Evolutionary conservation across 2,113 vertebrate genomes (phyloP), one percentile per base, ranked within the genome.

Genomic region (Emberiza fucata): DNA sequence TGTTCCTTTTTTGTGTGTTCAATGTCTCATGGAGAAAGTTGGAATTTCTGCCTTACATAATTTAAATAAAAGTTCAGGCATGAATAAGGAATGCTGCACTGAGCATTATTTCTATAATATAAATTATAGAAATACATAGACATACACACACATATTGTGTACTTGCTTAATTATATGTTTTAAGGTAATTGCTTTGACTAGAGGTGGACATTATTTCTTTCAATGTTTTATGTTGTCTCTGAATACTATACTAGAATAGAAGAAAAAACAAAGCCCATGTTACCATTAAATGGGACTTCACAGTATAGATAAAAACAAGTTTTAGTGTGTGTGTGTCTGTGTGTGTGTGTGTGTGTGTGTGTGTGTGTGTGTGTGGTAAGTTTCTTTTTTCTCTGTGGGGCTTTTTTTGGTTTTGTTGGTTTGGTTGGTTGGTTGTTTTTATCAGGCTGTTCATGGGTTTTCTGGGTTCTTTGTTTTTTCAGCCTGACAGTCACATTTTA

Each of bases 401-500:
- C 2, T 28, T 60, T 71, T 29, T 2, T 45, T 42, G 8, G 4
- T 33, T 54, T 19, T 19, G 6, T 60, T 60, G 7, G 3, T 42
- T 53, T 53, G 51, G 44, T 45, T n/a, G 9, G 21, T 24, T 57
- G 6, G 4, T 22, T 63, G 23, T 16, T 70, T 61, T 76, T 31
- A 8, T 69, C 11, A 11, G 19, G 12, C 6, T 44, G 8, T 22
- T 63, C 31, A 25, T 33, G 8, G 5, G 5, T 44, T 70, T 70
- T 28, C 29, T 0, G 0, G 4, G 8, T 37, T 53, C 40, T 40
- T 61, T 29, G 3, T 66, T 63, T 75, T 29, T 56, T 16, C 9
- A 90, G 39, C 25, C 54, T 97, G 95, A 95, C 94, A 95, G 79
- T 92, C 88, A 95, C 33, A 95, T 79, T 97, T 98, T 96, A 93